Base-by-base conservation (phyloP, 37 sponge, comb jelly and placozoan genomes). In the Haliclona indistincta region DNA sequence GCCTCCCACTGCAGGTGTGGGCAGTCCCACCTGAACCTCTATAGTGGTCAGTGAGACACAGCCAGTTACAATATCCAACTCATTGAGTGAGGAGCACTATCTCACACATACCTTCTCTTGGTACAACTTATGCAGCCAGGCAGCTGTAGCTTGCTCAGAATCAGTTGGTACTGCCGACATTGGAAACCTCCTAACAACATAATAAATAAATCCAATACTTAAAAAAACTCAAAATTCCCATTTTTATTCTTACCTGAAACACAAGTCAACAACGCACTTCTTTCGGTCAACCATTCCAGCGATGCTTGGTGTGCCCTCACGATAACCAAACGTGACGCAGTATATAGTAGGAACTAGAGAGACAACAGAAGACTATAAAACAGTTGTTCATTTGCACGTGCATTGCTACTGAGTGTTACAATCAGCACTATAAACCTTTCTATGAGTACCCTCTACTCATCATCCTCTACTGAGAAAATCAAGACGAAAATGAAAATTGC, bases 341-440 rank as follows among this genome's bases (percentile, higher is more conserved):
- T 90, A 90, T 10, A 90, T 54, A 26, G 82, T 81, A 67, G 77
- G 77, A 71, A 90, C 91, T 90, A 72, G 4, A 37, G 19, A 23
- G 47, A 4, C n/a, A 32, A 22, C 34, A 32, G 43, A 33, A n/a
- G 40, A 6, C 28, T 38, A 5, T 19, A 71, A 7, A 38, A 36
- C 33, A 68, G 44, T 44, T 8, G 60, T 15, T 35, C 10, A 25
- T 43, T 45, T 6, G 11, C 32, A 43, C 26, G 29, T 45, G 30
- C n/a, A n/a, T n/a, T n/a, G n/a, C n/a, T n/a, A n/a, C n/a, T 15
- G 11, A n/a, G 26, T n/a, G n/a, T n/a, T 25, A 25, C 25, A 26
- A 52, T 49, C 33, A 6, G 54, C 7, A 36, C 30, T 10, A 34
- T 38, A 23, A 38, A 10, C 41, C 40, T 38, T n/a, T 13, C 38